phyloP scores from a whole-genome alignment of 2,797 vertebrate genomes.

The Iguana delicatissima region DNA sequence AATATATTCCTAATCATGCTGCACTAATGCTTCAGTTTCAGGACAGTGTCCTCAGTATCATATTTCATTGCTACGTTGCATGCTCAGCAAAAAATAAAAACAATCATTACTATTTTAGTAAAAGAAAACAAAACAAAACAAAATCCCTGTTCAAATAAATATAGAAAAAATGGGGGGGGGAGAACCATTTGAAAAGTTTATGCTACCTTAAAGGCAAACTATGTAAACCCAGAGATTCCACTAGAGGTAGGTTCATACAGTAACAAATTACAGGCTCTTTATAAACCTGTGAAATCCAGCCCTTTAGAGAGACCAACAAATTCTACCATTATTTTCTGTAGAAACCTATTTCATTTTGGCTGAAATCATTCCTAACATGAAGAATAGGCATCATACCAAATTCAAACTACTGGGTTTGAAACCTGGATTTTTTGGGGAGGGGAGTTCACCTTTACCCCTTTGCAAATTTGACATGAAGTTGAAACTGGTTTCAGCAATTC shows the following conservation, averaged over 20 bases:
- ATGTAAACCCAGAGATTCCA: neutral
- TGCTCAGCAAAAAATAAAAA: conserved; percentile 21
- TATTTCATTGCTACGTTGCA: neutral
- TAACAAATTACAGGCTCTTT: conserved; percentile 19
- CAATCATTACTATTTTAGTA: neutral
- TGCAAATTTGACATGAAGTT: neutral
- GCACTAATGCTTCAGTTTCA: neutral
- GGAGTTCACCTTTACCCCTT: neutral
- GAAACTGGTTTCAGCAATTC: conserved; percentile 1
- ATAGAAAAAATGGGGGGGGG: neutral
- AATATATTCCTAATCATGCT: neutral
- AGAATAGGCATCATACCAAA: neutral
- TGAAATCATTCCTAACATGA: conserved; percentile 20
- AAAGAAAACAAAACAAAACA: neutral
- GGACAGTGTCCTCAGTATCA: neutral
- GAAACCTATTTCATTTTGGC: neutral
- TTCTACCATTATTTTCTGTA: neutral
- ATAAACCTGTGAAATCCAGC: neutral
- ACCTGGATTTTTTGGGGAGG: neutral
- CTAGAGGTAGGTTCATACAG: conserved; percentile 61
- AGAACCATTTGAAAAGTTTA: neutral
- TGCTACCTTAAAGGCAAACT: neutral
- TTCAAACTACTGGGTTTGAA: neutral
- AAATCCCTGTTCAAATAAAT: conserved; percentile 33
- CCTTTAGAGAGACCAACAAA: conserved; percentile 28